phyloP scores from a whole-genome alignment of 2,797 vertebrate genomes.

The Xyrichtys novacula region DNA sequence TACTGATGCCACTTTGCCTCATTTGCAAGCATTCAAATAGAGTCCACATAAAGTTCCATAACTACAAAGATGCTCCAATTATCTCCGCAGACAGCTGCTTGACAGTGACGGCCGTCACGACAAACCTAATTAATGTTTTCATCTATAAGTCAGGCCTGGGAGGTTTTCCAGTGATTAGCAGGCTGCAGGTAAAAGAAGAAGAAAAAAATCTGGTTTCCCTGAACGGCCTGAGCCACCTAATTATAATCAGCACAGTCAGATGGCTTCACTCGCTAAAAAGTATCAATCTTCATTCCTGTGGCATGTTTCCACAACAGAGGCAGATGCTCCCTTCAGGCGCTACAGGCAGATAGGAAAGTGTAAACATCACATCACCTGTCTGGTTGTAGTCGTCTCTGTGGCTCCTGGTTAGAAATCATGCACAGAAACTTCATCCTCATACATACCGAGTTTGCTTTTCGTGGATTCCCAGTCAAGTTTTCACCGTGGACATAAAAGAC shows the following conservation, averaged over 20 bases:
- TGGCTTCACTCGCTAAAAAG: constrained; percentile 61
- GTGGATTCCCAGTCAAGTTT: too few relatives aligned
- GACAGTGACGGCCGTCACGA: constrained; percentile 41
- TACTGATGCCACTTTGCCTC: constrained; percentile 12
- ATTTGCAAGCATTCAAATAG: constrained; percentile 33
- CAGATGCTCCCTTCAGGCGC: constrained; percentile 71
- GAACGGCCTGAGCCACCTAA: constrained; percentile 54
- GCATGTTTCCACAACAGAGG: constrained; percentile 60
- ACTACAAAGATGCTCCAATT: constrained; percentile 35
- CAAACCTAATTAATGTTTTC: constrained; percentile 46
- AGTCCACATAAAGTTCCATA: neutral
- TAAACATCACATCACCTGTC: constrained; percentile 55
- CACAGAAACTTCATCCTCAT: too few relatives aligned
- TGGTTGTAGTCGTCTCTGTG: constrained; percentile 26
- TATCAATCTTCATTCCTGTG: constrained; percentile 72
- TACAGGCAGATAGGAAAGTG: constrained; percentile 56
- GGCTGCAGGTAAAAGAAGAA: constrained; percentile 50
- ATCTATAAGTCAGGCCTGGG: constrained; percentile 46
- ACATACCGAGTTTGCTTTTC: too few relatives aligned
- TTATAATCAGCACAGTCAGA: constrained; percentile 64
- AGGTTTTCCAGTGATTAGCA: constrained; percentile 36
- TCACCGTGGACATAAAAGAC: too few relatives aligned
- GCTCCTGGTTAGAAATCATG: constrained; percentile 29
- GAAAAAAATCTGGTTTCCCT: constrained; percentile 34
- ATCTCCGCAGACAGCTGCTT: constrained; percentile 53